Base-by-base conservation (phyloP, 2,797 vertebrate species). In the Gallinago nigripennis region DNA sequence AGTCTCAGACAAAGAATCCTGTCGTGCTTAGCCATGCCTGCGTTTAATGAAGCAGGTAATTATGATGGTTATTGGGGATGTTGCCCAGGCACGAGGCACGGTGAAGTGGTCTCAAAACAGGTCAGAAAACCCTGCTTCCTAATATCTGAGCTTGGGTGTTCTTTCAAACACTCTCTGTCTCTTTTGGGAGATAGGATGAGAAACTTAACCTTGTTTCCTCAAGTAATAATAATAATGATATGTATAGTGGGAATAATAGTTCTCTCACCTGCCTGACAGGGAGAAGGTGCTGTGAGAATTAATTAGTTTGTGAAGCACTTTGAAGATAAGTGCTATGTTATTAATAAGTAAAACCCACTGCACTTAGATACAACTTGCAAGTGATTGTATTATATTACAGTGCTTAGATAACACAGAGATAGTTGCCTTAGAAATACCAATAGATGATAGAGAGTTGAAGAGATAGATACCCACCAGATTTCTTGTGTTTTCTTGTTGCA, bases 221-320 rank as follows among this genome's bases (percentile, higher is more conserved):
- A 61, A 90, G 75, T 88, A 95, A 94, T 87, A 94, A 90, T 88
- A 54, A 64, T 69, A 88, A 80, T 54, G 53, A 93, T 80, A 80
- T 14, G 53, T 75, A 82, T 90, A 95, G 88, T 90, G 60, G 53
- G 56, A 92, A 88, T 92, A 92, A 90, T 80, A 88, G 82, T 95
- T 88, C 83, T 88, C 73, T 96, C 91, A 96, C 96, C 95, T 94
- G 77, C 81, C 90, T 95, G 82, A 94, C 82, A 93, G 71, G 45
- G 92, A 95, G 77, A 96, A 97, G 88, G 64, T 95, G 86, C 82
- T 94, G 77, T 53, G 86, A 90, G 90, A 96, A 95, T 96, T 95
- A 96, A 97, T 96, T 96, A 96, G 91, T 86, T 97, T 97, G 86
- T 75, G 83, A 92, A 91, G 53, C 80, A 84, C 91, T 95, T 97